A percentile compares a stretch with the other conserved stretches of the same genome.
Evolutionary conservation across 2,113 vertebrate species (phyloP).

Genomic region (Crypturellus undulatus): DNA sequence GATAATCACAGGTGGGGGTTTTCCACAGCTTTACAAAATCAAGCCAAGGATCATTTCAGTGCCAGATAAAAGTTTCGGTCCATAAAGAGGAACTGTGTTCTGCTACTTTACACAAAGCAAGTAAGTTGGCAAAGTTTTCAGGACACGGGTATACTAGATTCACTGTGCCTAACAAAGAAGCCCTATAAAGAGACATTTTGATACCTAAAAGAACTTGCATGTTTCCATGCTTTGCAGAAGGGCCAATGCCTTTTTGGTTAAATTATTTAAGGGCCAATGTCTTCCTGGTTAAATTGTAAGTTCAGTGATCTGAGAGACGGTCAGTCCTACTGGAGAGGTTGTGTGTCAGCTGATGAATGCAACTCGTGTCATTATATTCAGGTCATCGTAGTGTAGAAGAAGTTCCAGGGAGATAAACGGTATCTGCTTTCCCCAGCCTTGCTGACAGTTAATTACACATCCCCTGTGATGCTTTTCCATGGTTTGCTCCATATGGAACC

Average conservation of each 20-base stretch:
- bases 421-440: conserved; percentile 25
- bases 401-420: conserved; percentile 56
- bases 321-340: conserved; percentile 39
- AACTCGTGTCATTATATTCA: conserved; percentile 60
- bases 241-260: conserved; percentile 30
- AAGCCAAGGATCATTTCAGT: conserved; percentile 53
- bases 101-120: conserved; percentile 62
- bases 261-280: conserved; percentile 61
- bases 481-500: not conserved
- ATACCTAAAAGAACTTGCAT: conserved; percentile 27
- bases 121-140: conserved; percentile 53
- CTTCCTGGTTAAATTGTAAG: conserved; percentile 33
- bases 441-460: not conserved
- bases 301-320: conserved; percentile 46
- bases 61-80: conserved; percentile 47
- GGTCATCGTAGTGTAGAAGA: conserved; percentile 27
- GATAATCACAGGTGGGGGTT: conserved; percentile 71
- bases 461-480: conserved; percentile 3
- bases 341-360: conserved; percentile 58
- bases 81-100: conserved; percentile 40
- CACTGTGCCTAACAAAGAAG: conserved; percentile 48
- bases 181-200: conserved; percentile 37
- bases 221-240: conserved; percentile 27
- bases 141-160: conserved; percentile 41
- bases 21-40: conserved; percentile 43